Evolutionary conservation across 2,797 vertebrate genomes (phyloP).

Genomic region (Poeciliopsis paucimaculata): DNA sequence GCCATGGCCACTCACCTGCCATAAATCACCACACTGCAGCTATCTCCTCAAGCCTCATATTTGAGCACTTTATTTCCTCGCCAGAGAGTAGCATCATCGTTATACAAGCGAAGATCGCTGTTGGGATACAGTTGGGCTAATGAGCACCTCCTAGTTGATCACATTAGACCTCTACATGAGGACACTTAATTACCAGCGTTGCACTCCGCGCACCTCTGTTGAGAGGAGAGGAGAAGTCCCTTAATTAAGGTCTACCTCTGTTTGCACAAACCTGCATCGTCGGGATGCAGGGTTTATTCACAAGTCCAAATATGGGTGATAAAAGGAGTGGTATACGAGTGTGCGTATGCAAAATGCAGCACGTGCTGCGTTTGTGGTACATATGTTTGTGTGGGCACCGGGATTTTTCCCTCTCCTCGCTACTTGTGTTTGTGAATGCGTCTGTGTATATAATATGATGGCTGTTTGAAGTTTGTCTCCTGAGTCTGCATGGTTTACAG

Average conservation of each 20-base stretch:
- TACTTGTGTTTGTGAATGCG: conserved; percentile 38
- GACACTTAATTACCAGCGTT: conserved; percentile 81
- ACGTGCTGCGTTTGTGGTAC: conserved; percentile 26
- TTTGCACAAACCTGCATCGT: conserved; percentile 56
- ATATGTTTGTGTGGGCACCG: conserved; percentile 54
- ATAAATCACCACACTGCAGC: conserved; percentile 68
- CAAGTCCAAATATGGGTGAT: conserved; percentile 20
- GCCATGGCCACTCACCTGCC: conserved; percentile 66
- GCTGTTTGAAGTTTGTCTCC: conserved; percentile 71
- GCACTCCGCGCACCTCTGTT: conserved; percentile 62
- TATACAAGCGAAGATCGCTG: conserved; percentile 71
- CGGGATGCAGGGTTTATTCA: conserved; percentile 35
- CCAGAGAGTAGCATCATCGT: conserved; percentile 70
- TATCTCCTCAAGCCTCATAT: conserved; percentile 64
- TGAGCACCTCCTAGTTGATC: conserved; percentile 81
- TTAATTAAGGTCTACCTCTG: conserved; percentile 76
- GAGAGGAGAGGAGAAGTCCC: conserved; percentile 66
- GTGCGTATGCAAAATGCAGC: conserved; percentile 17
- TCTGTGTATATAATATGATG: conserved; percentile 54
- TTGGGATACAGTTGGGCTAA: conserved; percentile 80
- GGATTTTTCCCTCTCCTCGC: conserved; percentile 47
- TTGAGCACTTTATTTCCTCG: conserved; percentile 62
- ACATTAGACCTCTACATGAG: conserved; percentile 82
- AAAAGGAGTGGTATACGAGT: conserved; percentile 12
- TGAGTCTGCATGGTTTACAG: conserved; percentile 56